A percentile compares a stretch with the other conserved stretches of the same genome.
Evolutionary conservation across 2,888 invertebrate species (phyloP).

Genomic region (Drosophila melanosoma): DNA sequence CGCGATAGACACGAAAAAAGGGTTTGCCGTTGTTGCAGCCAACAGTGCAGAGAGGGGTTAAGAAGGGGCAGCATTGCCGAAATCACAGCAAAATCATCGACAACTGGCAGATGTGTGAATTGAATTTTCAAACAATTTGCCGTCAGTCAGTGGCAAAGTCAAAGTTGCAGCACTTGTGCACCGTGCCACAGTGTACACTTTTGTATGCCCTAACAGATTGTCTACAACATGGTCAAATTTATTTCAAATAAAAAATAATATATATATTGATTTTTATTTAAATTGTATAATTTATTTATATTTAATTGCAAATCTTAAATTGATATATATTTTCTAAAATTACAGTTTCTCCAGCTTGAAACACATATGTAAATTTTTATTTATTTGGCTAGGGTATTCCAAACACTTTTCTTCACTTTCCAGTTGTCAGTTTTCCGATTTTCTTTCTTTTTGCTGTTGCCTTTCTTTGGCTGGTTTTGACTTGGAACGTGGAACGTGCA

Average conservation of each 20-base stretch:
- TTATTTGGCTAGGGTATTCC: slow-evolving; percentile 23
- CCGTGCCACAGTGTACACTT: slow-evolving; percentile 6
- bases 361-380: not conserved
- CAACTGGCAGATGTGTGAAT: slow-evolving; percentile 82
- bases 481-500: slow-evolving; percentile 67
- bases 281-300: not conserved
- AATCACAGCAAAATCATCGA: slow-evolving; percentile 82
- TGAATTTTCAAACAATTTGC: slow-evolving; percentile 82
- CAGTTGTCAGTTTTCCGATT: not conserved
- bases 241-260: not conserved
- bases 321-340: not conserved
- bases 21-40: not conserved
- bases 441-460: slow-evolving; percentile 16
- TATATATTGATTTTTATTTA: not conserved
- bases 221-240: not conserved
- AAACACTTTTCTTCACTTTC: not conserved
- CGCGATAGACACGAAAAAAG: slow-evolving; percentile 23
- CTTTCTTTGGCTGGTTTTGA: slow-evolving; percentile 30
- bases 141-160: slow-evolving; percentile 53
- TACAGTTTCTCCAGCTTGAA: not conserved
- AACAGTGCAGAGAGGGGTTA: not conserved
- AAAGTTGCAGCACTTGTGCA: slow-evolving; percentile 48
- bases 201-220: not conserved
- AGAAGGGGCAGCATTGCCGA: slow-evolving; percentile 46
- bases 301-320: not conserved